phyloP scores from a whole-genome alignment of 2,888 invertebrate species.

The Scotopteryx bipunctaria region DNA sequence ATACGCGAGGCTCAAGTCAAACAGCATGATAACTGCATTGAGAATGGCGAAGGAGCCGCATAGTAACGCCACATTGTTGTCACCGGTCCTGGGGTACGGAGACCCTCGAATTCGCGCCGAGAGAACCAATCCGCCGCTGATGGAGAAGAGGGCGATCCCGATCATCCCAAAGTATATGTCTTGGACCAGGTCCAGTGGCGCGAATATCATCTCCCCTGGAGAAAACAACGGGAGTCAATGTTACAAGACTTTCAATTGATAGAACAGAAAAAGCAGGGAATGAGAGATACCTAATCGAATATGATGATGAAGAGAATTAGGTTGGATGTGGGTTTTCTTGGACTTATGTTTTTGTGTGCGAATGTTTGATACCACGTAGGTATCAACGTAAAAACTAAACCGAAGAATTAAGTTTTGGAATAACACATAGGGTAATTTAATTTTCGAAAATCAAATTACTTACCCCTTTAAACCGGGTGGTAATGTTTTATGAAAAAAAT shows the following conservation, averaged over 20 bases:
- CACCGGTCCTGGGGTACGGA: conserved; percentile 62
- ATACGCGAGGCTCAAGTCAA: conserved; percentile 71
- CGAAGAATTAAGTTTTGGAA: no score
- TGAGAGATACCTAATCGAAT: no score
- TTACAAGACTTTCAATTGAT: not conserved
- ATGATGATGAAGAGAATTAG: not conserved
- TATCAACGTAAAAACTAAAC: no score
- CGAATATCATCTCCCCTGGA: conserved; percentile 75
- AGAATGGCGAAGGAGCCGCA: conserved; percentile 57
- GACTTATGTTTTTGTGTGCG: no score
- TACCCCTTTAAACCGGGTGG: no score
- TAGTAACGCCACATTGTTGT: conserved; percentile 53
- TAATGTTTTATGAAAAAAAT: no score
- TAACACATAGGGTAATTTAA: no score
- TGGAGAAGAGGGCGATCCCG: conserved; percentile 62
- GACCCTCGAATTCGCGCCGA: conserved; percentile 51
- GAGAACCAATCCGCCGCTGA: conserved; percentile 64
- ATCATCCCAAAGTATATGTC: conserved; percentile 74
- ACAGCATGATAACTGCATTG: conserved; percentile 65
- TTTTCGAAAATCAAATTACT: no score
- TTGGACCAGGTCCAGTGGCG: conserved; percentile 74
- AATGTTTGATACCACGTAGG: no score
- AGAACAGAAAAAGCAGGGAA: not conserved
- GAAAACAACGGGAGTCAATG: conserved; percentile 42
- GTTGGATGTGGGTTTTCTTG: no score